Evolutionary conservation across 92 coral and sea anemone genomes (phyloP).

Genomic region (Virgularia gustaviana): DNA sequence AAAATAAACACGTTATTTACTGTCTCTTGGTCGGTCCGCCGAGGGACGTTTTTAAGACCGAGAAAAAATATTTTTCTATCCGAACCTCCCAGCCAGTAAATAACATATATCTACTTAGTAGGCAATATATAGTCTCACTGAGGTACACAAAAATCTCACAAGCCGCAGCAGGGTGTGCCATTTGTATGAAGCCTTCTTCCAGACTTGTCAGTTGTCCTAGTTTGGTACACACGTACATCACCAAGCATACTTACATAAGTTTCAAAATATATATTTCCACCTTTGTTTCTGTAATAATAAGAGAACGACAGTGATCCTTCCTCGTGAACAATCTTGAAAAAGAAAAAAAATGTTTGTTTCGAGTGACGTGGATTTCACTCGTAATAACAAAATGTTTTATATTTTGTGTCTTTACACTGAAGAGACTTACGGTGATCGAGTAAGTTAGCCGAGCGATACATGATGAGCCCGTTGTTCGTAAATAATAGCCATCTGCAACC

Average conservation of each 20-base stretch:
- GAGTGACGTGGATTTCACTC: background rate
- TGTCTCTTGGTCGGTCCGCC: no score
- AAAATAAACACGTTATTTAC: no score
- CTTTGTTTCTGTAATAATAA: slow-evolving; percentile 69
- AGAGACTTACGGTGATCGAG: slow-evolving; percentile 9
- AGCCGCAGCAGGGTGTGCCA: no score
- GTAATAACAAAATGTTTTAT: background rate
- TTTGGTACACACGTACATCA: no score
- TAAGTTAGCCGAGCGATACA: slow-evolving; percentile 20
- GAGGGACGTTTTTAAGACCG: no score
- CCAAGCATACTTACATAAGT: slow-evolving; percentile 91
- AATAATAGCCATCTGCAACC: background rate
- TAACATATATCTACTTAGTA: no score
- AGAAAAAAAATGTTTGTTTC: background rate
- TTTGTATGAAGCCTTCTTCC: no score
- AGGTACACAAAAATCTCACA: no score
- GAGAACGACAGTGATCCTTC: slow-evolving; percentile 73
- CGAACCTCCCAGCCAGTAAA: no score
- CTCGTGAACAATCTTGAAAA: slow-evolving; percentile 55
- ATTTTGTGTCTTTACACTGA: background rate
- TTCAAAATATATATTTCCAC: slow-evolving; percentile 59
- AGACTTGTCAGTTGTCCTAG: no score
- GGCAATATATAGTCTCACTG: no score
- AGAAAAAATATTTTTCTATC: no score
- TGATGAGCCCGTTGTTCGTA: slow-evolving; percentile 16